Percentiles rank a stretch among this genome's conserved stretches.
phyloP scores from a whole-genome alignment of 1,140 invertebrate species.

The Campoletis sonorensis region DNA sequence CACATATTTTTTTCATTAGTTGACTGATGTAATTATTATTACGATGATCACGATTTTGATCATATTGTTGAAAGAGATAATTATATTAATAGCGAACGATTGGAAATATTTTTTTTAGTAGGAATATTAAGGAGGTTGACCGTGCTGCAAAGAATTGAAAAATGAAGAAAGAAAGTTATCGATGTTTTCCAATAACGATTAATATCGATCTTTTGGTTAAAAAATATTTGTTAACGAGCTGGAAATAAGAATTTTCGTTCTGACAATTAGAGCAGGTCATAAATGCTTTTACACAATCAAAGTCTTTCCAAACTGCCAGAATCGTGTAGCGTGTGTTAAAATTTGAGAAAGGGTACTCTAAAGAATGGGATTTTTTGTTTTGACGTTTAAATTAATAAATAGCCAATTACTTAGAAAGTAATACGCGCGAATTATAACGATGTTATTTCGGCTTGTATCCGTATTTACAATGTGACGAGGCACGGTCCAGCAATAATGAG shows the following conservation, averaged over 20 bases:
- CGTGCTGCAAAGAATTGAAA: neutral
- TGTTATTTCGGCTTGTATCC: no score
- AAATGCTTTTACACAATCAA: conserved; percentile 47
- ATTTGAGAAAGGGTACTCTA: neutral
- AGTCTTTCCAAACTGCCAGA: conserved; percentile 55
- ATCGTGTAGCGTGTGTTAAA: neutral
- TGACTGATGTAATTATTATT: neutral
- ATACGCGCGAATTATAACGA: no score
- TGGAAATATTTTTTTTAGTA: neutral
- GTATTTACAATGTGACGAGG: no score
- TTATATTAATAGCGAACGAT: neutral
- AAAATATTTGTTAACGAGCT: no score
- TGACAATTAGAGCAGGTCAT: neutral
- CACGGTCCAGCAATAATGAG: no score
- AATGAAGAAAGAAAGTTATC: no score
- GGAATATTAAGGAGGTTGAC: neutral
- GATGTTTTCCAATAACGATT: no score
- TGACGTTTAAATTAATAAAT: no score
- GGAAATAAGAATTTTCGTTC: no score
- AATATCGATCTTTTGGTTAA: no score
- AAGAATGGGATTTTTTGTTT: neutral
- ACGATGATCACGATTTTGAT: neutral
- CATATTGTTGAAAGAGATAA: no score
- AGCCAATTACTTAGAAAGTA: neutral
- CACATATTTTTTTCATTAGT: no score